Conservation (phyloP, 2,888 invertebrate genomes). For the Cheilosia scutellata region DNA sequence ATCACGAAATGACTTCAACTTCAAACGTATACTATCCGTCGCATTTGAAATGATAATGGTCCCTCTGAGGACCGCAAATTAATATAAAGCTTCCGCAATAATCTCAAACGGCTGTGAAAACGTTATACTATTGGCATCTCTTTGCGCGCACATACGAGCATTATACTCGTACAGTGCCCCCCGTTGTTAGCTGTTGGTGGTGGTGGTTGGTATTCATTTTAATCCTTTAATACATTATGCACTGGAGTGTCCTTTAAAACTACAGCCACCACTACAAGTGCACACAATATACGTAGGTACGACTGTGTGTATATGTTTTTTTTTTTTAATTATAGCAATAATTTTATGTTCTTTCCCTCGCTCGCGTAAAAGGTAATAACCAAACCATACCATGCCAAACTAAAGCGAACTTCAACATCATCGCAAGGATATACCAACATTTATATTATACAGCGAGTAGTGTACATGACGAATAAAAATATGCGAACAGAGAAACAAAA, state of each 20-base stretch:
- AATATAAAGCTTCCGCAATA: conserved; percentile 62
- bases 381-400: conserved; percentile 59
- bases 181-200: conserved; percentile 18
- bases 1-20: conserved; percentile 46
- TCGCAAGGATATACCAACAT: conserved; percentile 45
- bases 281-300: conserved; percentile 22
- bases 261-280: conserved; percentile 45
- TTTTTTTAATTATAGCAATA: conserved; percentile 74
- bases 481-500: not conserved
- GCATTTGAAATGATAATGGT: conserved; percentile 66
- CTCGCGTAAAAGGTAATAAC: conserved; percentile 74
- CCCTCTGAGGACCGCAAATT: conserved; percentile 66
- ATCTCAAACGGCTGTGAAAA: conserved; percentile 27
- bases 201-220: conserved; percentile 52
- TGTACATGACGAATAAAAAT: not conserved
- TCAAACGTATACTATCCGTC: conserved; percentile 50
- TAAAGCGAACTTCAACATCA: conserved; percentile 40
- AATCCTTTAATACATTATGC: conserved; percentile 73
- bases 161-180: conserved; percentile 63
- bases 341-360: conserved; percentile 67
- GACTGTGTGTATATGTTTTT: conserved; percentile 50
- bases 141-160: conserved; percentile 39
- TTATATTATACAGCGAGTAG: conserved; percentile 7
- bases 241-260: conserved; percentile 69
- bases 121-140: conserved; percentile 44